A percentile compares a stretch with the other conserved stretches of the same genome.
Conservation (phyloP, 2,797 vertebrate species). For the Huso huso region DNA sequence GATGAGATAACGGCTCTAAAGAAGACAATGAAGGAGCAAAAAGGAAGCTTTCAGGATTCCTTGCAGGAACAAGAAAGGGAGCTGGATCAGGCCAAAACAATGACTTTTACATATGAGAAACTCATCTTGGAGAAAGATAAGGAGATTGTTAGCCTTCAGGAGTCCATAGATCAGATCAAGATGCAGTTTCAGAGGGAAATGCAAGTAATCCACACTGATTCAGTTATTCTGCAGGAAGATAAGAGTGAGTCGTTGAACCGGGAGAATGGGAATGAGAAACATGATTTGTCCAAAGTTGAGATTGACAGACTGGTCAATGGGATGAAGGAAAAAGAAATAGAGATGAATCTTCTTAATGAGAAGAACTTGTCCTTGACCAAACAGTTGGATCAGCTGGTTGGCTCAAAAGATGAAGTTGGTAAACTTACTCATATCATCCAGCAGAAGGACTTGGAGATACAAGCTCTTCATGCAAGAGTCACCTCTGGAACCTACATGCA, state of each 20-base stretch:
- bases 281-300: constrained; percentile 92
- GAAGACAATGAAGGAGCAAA: constrained; percentile 71
- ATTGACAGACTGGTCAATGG: constrained; percentile 81
- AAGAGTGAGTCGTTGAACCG: constrained; percentile 76
- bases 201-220: constrained; percentile 50
- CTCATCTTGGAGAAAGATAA: constrained; percentile 78
- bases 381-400: constrained; percentile 78
- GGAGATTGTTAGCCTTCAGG: constrained; percentile 73
- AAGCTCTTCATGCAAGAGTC: constrained; percentile 78
- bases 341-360: constrained; percentile 88
- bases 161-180: constrained; percentile 63
- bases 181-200: constrained; percentile 53
- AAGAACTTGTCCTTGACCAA: constrained; percentile 80
- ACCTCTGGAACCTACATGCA: constrained; percentile 64
- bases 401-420: constrained; percentile 79
- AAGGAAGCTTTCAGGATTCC: constrained; percentile 65
- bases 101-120: constrained; percentile 66
- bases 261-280: constrained; percentile 90
- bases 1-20: constrained; percentile 69
- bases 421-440: constrained; percentile 85
- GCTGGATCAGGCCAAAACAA: constrained; percentile 71
- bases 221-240: constrained; percentile 79
- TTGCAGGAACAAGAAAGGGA: constrained; percentile 74
- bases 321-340: constrained; percentile 90
- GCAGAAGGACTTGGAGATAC: constrained; percentile 91